Evolutionary conservation across 2,113 vertebrate species (phyloP), one percentile per base, ranked within the genome.

Genomic region (Myiozetetes cayanensis): DNA sequence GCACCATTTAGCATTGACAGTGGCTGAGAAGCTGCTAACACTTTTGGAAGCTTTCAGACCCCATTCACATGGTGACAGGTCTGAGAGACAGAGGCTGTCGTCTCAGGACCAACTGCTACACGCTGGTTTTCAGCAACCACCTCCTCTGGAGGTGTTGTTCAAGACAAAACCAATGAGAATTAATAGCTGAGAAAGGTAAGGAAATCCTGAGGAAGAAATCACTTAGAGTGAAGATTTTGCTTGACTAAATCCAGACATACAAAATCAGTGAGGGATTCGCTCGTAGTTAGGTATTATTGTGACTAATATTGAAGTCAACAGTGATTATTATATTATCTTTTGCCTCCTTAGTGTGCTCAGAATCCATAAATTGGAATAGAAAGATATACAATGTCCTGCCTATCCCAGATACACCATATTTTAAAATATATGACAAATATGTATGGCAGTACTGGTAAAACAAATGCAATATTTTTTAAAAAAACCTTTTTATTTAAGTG

Each of bases 181-280:
- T 70, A 87, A 31, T 65, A 86, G n/a, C 27, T 58, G 30, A 83
- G 25, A 46, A 31, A 77, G 59, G n/a, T 21, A 63, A 7, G 20
- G 15, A 81, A 88, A 74, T 65, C 65, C 41, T 52, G 53, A 75
- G 25, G 61, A 53, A 86, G 12, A 75, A 65, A 89, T 61, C 14
- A 65, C 50, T 35, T 62, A 49, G 49, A 82, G 7, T n/a, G n/a
- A 80, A 91, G 20, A 28, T 14, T 84, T 88, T 79, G 8, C 30
- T 58, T 65, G 72, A 90, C 49, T 81, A 90, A 84, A 85, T 10
- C 8, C 50, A 73, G 52, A 50, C 56, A 12, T 83, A 83, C 90
- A 22, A 86, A n/a, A 81, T n/a, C 55, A 59, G 39, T 31, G 31
- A 87, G 43, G 4, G 35, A 63, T 66, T 75, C 33, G 4, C 35